These are phyloP conservation scores for Orchesella cincta DNA, from an alignment of 1,140 invertebrate species.

Conservation along the genomic window DNA sequence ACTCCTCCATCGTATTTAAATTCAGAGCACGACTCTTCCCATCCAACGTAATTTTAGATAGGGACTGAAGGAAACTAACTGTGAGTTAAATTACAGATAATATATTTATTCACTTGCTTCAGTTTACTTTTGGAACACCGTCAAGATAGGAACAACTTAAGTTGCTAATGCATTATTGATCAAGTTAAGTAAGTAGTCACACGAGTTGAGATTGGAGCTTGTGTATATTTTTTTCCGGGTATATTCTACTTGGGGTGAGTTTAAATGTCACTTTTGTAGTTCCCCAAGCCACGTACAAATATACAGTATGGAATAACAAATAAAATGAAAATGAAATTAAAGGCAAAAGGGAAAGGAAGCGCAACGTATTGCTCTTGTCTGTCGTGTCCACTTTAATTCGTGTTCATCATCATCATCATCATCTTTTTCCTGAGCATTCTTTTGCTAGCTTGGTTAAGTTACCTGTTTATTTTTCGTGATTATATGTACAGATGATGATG, in stretches of 20 bases:
- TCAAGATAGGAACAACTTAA: background rate
- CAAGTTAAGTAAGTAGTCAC: background rate
- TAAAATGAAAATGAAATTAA: background rate
- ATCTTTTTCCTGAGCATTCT: background rate
- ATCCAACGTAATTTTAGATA: no score
- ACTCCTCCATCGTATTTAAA: background rate
- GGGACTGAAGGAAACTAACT: background rate
- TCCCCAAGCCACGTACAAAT: no score
- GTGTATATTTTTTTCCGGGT: no score
- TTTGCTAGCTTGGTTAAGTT: background rate
- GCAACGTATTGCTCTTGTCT: background rate
- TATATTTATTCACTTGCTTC: background rate
- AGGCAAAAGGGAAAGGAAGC: background rate
- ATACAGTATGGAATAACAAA: background rate
- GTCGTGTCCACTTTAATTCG: background rate
- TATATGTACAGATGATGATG: background rate
- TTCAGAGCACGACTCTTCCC: conserved; percentile 6
- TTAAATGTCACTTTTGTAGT: no score
- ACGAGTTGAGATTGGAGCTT: no score
- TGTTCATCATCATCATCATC: background rate
- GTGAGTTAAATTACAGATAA: background rate
- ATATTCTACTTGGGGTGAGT: background rate
- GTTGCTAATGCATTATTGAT: conserved; percentile 20
- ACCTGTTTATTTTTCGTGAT: conserved; percentile 13
- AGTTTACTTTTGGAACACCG: background rate